Evolutionary conservation across 2,113 vertebrate species (phyloP), one percentile per base, ranked within the genome.

Genomic region (Petroica traversi): DNA sequence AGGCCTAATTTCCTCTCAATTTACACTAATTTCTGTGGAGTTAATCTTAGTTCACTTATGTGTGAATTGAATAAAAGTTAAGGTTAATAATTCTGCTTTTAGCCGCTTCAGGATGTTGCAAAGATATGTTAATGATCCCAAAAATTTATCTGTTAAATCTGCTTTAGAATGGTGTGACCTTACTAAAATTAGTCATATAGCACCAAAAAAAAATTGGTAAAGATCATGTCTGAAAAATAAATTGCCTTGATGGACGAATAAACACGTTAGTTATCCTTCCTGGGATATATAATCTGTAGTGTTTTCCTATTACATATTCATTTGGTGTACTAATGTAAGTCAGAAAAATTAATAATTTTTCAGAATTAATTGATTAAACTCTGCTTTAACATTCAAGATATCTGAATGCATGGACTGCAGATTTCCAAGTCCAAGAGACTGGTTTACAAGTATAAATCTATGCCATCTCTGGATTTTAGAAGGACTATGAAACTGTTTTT

Each of bases 1-100:
- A 82, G n/a, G 43, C 31, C 78, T 80, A 73, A 92, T 86, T 94
- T 96, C 64, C 43, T 80, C 81, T 88, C 43, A 85, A 57, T 95
- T 96, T 88, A 77, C 78, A 96, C 66, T 88, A 59, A 96, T 90
- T 91, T 88, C 63, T 84, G 29, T 45, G 24, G 67, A 93, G 43
- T 46, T 84, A 78, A 88, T 81, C 68, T 92, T 54, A 58, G 72
- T 63, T 95, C 71, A 89, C 33, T 58, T 82, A 62, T 0, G 29
- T 51, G 74, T 46, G 85, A 95, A 75, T 63, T 75, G 71, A 66
- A 79, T 64, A 79, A 69, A 91, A 89, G 29, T 87, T 78, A 83
- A 89, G 69, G 73, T 72, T 87, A 92, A 49, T 78, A 96, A 79
- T 94, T 85, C 73, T 62, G 78, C 34, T 40, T 91, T 89, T 38